These are phyloP conservation scores for Gallinago undulata DNA, from an alignment of 2,113 vertebrate species.

Conservation along the genomic window DNA sequence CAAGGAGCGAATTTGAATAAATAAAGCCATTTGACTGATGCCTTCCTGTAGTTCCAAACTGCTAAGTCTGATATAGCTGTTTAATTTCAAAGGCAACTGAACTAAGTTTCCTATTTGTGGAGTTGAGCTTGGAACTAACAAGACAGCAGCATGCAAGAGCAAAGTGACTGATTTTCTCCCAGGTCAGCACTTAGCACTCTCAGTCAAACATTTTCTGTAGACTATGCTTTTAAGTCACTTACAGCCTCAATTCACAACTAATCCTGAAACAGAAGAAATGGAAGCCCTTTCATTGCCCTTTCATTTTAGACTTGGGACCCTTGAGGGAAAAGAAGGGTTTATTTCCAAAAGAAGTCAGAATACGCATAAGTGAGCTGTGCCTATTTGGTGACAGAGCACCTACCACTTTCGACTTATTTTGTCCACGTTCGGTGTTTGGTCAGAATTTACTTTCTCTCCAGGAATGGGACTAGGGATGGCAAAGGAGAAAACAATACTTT, in stretches of 20 bases:
- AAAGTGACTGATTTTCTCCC: conserved; percentile 23
- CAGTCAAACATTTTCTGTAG: conserved; percentile 6
- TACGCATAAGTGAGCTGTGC: neutral
- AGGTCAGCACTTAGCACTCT: conserved; percentile 3
- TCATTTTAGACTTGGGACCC: neutral
- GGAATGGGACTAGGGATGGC: neutral
- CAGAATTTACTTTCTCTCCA: neutral
- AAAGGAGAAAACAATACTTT: neutral
- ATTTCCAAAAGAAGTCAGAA: neutral
- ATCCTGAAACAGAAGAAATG: neutral
- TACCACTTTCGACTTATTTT: neutral
- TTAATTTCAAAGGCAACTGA: conserved; percentile 55
- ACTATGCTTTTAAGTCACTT: conserved; percentile 21
- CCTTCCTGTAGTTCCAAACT: conserved; percentile 24
- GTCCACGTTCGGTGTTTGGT: neutral
- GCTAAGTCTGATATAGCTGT: conserved; percentile 48
- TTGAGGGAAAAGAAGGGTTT: neutral
- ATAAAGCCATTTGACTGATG: conserved; percentile 40
- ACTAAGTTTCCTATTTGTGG: neutral
- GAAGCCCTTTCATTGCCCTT: neutral
- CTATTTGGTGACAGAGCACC: neutral
- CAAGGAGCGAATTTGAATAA: conserved; percentile 37
- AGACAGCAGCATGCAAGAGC: neutral
- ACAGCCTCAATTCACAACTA: neutral
- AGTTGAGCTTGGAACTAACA: neutral